Evolutionary conservation across 1,140 invertebrate genomes (phyloP).

Genomic region (Medauroidea extradentata): DNA sequence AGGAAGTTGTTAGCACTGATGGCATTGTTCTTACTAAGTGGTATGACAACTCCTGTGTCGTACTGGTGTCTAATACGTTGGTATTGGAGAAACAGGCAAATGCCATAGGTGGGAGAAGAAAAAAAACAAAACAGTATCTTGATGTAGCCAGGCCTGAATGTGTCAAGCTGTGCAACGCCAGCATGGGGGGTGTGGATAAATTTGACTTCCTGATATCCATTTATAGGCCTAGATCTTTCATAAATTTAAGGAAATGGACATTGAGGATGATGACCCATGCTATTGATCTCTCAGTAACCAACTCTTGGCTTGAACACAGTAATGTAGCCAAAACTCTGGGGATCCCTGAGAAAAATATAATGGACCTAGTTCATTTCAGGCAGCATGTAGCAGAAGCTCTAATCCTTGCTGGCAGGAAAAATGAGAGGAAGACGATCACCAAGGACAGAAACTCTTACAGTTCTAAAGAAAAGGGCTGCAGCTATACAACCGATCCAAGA

Average conservation of each 20-base stretch:
- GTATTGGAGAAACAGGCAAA: slow-evolving; percentile 36
- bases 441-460: too few species aligned
- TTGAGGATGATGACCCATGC: slow-evolving; percentile 31
- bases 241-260: slow-evolving; percentile 35
- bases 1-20: too few species aligned
- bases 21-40: slow-evolving; percentile 37
- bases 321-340: slow-evolving; percentile 8
- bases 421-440: too few species aligned
- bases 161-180: slow-evolving; percentile 34
- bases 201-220: slow-evolving; percentile 29
- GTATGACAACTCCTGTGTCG: slow-evolving; percentile 40
- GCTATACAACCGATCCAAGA: too few species aligned
- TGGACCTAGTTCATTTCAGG: slow-evolving; percentile 14
- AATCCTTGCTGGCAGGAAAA: neutral
- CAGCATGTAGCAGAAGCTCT: slow-evolving; percentile 13
- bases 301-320: slow-evolving; percentile 32
- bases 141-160: slow-evolving; percentile 36
- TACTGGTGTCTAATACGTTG: slow-evolving; percentile 43
- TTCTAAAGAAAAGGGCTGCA: too few species aligned
- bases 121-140: slow-evolving; percentile 31
- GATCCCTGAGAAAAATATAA: slow-evolving; percentile 1
- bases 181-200: slow-evolving; percentile 41
- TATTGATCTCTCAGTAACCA: slow-evolving; percentile 25
- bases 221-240: slow-evolving; percentile 26
- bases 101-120: slow-evolving; percentile 33